phyloP scores from a whole-genome alignment of 2,797 vertebrate genomes.

The Tragopan temminckii region DNA sequence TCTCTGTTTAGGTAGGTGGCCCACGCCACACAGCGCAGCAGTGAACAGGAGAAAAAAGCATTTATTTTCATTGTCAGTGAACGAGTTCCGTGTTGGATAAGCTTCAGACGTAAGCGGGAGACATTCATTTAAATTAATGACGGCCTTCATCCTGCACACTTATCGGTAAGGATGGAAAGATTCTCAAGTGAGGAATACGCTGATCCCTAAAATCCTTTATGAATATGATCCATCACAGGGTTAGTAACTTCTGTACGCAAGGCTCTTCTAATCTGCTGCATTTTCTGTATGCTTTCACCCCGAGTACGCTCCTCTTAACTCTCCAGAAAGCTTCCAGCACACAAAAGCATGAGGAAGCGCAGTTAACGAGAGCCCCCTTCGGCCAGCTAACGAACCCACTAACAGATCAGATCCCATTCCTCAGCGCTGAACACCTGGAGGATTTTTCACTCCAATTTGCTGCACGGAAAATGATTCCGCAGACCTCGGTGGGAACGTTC shows the following conservation, averaged over 20 bases:
- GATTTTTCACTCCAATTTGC: not conserved
- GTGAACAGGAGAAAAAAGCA: constrained; percentile 6
- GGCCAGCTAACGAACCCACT: not conserved
- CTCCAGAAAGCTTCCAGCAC: not conserved
- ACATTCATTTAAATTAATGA: constrained; percentile 68
- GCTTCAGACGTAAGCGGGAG: constrained; percentile 40
- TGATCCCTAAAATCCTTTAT: constrained; percentile 58
- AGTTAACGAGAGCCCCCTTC: not conserved
- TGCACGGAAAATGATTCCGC: not conserved
- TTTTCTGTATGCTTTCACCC: constrained; percentile 29
- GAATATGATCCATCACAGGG: constrained; percentile 46
- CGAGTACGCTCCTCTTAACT: not conserved
- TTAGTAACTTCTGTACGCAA: constrained; percentile 61
- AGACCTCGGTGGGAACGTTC: not conserved
- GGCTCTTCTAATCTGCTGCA: constrained; percentile 17
- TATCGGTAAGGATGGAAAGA: constrained; percentile 8
- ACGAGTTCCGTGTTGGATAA: constrained; percentile 9
- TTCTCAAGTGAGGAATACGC: constrained; percentile 15
- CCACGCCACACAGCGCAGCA: not conserved
- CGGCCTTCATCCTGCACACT: constrained; percentile 1
- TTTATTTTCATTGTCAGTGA: constrained; percentile 43
- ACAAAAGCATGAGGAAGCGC: not conserved
- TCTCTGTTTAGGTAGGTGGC: constrained; percentile 26
- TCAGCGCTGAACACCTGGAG: not conserved
- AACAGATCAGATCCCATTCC: not conserved